Base-by-base conservation (phyloP, 2,888 invertebrate genomes). In the Amphipyra tragopoginis region DNA sequence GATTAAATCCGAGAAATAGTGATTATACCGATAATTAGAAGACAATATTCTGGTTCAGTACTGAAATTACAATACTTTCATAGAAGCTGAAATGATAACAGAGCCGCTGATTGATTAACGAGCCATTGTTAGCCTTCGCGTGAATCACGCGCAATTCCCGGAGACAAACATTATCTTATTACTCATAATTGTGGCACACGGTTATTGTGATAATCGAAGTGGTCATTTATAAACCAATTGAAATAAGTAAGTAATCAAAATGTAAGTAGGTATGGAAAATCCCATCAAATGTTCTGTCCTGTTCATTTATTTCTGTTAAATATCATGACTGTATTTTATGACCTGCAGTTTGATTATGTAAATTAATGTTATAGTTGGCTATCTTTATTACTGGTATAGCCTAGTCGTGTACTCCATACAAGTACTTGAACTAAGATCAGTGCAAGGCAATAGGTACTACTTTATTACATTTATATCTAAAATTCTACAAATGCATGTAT, bases 71-170 rank as follows among this genome's bases (percentile, higher is more conserved):
- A 75, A 58, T 50, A 59, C 68, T 72, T 75, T 66, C 75, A 67
- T 68, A 62, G 72, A 72, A 80, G 55, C 59, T 69, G 61, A 66
- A 76, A 77, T 74, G 81, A 83, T 82, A 81, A 73, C 75, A 64
- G 72, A 56, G 42, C 43, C 49, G 62, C 54, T 57, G 66, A 75
- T 72, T 77, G 75, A 75, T 78, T 77, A 84, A 82, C 69, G 73
- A 61, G 70, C 65, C 80, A 80, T 83, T 82, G 83, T 78, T 79
- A 64, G 67, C 51, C 63, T 69, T 71, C 65, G 63, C 56, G 65
- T 90, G 90, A 90, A 79, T 90, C 91, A 90, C 70, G 54, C 65
- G 51, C 69, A 70, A 77, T 86, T 88, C 86, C 82, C 72, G 80
- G 81, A 83, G 73, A 65, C 72, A 75, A 71, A 77, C 76, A 77